A percentile compares a stretch with the other conserved stretches of the same genome.
Conservation (phyloP, 2,797 vertebrate genomes). For the Acanthopagrus latus region DNA sequence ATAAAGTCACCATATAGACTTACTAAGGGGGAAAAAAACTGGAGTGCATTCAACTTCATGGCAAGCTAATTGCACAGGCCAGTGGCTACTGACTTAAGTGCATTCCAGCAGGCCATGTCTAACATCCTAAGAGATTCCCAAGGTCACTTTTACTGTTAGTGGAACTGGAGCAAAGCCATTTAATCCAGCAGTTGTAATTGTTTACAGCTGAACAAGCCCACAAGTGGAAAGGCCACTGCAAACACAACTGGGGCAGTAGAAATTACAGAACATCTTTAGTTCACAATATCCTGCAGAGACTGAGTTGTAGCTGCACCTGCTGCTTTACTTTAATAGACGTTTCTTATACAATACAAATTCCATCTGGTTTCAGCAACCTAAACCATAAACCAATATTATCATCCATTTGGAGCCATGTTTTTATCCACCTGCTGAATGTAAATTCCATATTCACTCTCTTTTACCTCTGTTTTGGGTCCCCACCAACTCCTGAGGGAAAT, state of each 20-base stretch:
- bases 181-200: neutral
- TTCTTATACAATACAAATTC: too few relatives aligned
- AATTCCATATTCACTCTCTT: too few relatives aligned
- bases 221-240: neutral
- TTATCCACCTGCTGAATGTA: too few relatives aligned
- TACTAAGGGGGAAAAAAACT: neutral
- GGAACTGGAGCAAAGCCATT: neutral
- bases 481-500: neutral
- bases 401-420: neutral
- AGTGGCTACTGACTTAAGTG: slow-evolving; percentile 7
- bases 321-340: neutral
- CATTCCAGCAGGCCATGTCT: neutral
- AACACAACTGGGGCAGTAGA: neutral
- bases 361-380: neutral
- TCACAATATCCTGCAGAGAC: neutral
- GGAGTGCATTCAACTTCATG: slow-evolving; percentile 9
- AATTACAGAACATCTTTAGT: neutral
- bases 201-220: neutral
- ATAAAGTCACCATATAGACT: neutral
- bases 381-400: neutral
- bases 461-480: neutral
- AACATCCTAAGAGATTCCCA: slow-evolving; percentile 1
- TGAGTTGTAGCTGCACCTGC: too few relatives aligned
- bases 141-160: neutral
- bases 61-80: neutral